Evolutionary conservation across 2,797 vertebrate genomes (phyloP).

Genomic region (Myotis myotis): DNA sequence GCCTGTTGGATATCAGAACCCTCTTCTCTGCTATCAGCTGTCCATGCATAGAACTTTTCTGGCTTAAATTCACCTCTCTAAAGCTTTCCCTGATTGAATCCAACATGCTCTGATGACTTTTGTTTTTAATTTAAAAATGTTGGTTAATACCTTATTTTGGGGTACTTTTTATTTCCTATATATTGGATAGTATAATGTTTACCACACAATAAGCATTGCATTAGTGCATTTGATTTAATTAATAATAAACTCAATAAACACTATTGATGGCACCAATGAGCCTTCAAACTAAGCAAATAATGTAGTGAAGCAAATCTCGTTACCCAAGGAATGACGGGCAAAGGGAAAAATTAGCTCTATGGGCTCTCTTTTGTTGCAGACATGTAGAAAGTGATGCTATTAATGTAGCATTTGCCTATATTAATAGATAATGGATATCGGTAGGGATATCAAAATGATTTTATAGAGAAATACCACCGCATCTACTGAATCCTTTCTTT

Average conservation of each 20-base stretch:
- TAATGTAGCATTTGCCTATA: neutral
- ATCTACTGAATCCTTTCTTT: conserved; percentile 30
- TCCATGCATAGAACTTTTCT: neutral
- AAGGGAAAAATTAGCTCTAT: neutral
- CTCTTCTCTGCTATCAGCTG: neutral
- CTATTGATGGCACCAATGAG: neutral
- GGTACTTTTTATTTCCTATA: neutral
- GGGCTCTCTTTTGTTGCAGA: neutral
- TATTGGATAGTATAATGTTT: neutral
- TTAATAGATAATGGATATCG: neutral
- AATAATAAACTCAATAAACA: neutral
- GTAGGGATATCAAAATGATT: neutral
- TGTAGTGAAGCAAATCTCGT: neutral
- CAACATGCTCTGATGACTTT: neutral
- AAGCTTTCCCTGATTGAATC: neutral
- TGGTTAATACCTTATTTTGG: neutral
- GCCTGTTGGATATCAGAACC: neutral
- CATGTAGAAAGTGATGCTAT: neutral
- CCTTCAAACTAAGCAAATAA: neutral
- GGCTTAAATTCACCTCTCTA: neutral
- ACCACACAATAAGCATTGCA: neutral
- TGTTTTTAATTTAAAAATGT: conserved; percentile 21
- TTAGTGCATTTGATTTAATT: neutral
- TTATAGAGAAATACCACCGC: neutral
- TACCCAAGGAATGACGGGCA: neutral